Evolutionary conservation across 2,888 invertebrate genomes (phyloP).

Genomic region (Ophonus ardosiacus): DNA sequence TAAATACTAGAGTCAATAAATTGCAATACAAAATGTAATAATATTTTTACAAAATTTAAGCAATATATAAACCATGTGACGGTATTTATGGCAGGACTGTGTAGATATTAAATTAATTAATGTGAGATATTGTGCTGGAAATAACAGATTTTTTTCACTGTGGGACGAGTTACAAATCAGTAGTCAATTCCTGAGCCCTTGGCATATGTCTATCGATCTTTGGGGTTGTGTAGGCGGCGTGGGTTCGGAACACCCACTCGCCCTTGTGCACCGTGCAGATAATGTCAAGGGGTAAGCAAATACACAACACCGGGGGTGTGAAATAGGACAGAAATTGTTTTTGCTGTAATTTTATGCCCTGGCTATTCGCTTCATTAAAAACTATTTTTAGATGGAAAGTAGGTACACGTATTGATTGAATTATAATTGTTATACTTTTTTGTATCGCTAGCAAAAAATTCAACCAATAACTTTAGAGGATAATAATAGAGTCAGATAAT

Average conservation of each 20-base stretch:
- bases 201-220: not conserved
- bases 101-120: too few species aligned
- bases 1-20: too few species aligned
- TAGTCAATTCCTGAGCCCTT: not conserved
- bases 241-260: not conserved
- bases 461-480: not conserved
- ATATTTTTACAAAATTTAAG: too few species aligned
- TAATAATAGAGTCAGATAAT: not conserved
- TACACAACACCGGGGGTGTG: not conserved
- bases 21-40: too few species aligned
- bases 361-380: not conserved
- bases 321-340: not conserved
- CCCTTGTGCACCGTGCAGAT: not conserved
- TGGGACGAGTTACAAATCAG: not conserved
- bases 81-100: too few species aligned
- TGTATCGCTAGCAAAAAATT: not conserved
- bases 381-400: not conserved
- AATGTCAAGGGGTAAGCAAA: not conserved
- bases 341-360: not conserved
- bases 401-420: too few species aligned
- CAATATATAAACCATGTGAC: too few species aligned
- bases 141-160: not conserved
- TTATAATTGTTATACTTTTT: too few species aligned
- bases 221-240: not conserved
- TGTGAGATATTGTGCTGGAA: too few species aligned